A percentile compares a stretch with the other conserved stretches of the same genome.
Evolutionary conservation across 2,113 vertebrate genomes (phyloP).

Genomic region (Archocentrus centrarchus): DNA sequence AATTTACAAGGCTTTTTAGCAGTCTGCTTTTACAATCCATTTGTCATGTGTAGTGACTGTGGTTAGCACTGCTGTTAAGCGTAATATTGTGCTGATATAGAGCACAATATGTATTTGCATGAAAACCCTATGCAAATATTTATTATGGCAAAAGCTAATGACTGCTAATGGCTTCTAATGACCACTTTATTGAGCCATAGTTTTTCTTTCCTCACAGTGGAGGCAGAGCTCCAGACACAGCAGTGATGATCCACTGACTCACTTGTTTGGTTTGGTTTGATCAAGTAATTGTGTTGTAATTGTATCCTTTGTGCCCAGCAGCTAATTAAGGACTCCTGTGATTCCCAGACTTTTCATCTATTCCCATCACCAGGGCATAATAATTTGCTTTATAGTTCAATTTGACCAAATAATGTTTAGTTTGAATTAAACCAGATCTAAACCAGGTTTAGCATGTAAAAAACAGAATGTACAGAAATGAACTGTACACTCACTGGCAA

Average conservation of each 20-base stretch:
- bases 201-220: not conserved
- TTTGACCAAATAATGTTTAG: not conserved
- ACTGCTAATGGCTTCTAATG: not conserved
- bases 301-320: not conserved
- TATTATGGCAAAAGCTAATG: slow-evolving; percentile 2
- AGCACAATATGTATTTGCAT: not conserved
- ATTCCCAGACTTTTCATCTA: not conserved
- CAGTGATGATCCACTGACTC: not conserved
- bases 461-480: too few relatives aligned
- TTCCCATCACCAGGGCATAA: not conserved
- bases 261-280: not conserved
- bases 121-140: not conserved
- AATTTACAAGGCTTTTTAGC: not conserved
- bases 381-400: not conserved
- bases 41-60: not conserved
- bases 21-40: not conserved
- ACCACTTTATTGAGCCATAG: not conserved
- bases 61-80: not conserved
- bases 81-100: not conserved
- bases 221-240: not conserved
- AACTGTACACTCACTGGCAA: not conserved
- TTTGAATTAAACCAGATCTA: not conserved
- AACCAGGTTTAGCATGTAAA: too few relatives aligned
- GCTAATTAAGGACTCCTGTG: not conserved
- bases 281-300: not conserved